Conservation (phyloP, 2,888 invertebrate species). For the Suillia variegata region DNA sequence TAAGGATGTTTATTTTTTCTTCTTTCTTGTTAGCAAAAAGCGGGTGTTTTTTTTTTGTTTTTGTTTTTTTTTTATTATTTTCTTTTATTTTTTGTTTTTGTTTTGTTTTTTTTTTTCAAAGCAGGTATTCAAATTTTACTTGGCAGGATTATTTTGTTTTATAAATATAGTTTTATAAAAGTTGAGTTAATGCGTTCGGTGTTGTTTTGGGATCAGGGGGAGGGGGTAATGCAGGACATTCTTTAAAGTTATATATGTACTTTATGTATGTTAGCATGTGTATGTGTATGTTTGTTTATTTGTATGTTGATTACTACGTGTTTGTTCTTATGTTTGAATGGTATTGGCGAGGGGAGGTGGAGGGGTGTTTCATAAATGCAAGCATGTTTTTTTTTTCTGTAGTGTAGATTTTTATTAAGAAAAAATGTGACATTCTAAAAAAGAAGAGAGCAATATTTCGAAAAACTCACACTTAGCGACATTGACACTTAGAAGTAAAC, state of each 20-base stretch:
- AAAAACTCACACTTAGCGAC: constrained; percentile 51
- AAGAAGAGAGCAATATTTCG: constrained; percentile 17
- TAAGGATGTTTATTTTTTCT: constrained; percentile 15
- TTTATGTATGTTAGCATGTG: constrained; percentile 22
- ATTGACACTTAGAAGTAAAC: constrained; percentile 48
- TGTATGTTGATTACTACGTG: constrained; percentile 26
- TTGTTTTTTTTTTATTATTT: no score
- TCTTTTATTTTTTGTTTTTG: no score
- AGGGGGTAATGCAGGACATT: constrained; percentile 1
- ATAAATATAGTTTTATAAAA: constrained; percentile 47
- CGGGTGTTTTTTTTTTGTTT: constrained; percentile 57
- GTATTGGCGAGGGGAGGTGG: no score
- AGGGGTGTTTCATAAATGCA: not conserved
- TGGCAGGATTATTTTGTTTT: constrained; percentile 49
- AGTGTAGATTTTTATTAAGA: not conserved
- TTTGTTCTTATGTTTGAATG: no score
- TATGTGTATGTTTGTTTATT: constrained; percentile 28
- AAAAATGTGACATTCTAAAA: not conserved
- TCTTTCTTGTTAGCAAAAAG: constrained; percentile 45
- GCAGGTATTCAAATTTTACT: constrained; percentile 57
- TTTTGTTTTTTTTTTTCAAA: no score
- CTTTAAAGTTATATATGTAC: no score
- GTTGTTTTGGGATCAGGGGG: constrained; percentile 19
- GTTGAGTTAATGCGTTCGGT: constrained; percentile 37
- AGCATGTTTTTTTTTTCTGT: constrained; percentile 22